Evolutionary conservation across 1,140 invertebrate species (phyloP).

Genomic region (Stegodyphus dumicola): DNA sequence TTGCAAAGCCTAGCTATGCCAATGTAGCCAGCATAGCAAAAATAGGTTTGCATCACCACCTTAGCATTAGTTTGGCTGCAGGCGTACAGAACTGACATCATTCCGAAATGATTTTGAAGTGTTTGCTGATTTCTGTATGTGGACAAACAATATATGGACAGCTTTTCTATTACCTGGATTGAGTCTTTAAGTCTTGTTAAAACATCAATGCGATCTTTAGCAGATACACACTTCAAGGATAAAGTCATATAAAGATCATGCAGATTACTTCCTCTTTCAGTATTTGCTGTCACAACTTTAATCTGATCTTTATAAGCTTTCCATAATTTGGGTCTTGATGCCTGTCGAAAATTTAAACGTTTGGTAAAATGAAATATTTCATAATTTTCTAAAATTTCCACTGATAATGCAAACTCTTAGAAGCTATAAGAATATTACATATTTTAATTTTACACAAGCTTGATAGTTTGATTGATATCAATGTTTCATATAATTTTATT

Average conservation of each 20-base stretch:
- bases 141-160: too few relatives aligned
- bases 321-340: constrained; percentile 44
- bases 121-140: too few relatives aligned
- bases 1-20: too few relatives aligned
- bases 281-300: constrained; percentile 36
- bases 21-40: too few relatives aligned
- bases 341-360: constrained; percentile 12
- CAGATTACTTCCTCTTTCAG: constrained; percentile 17
- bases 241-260: constrained; percentile 39
- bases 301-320: not conserved
- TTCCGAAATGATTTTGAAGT: not conserved
- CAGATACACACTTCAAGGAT: constrained; percentile 31
- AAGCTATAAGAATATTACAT: too few relatives aligned
- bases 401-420: not conserved
- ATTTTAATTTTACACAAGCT: not conserved
- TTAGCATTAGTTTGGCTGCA: not conserved
- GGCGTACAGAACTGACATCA: not conserved
- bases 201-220: constrained; percentile 33
- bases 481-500: not conserved
- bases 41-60: not conserved
- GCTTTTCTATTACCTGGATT: constrained; percentile 17
- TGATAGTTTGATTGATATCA: not conserved
- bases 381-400: not conserved
- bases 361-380: not conserved
- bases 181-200: constrained; percentile 29